phyloP scores from a whole-genome alignment of 35 echinoderm and acorn worm genomes.

The Chiridota heheva region DNA sequence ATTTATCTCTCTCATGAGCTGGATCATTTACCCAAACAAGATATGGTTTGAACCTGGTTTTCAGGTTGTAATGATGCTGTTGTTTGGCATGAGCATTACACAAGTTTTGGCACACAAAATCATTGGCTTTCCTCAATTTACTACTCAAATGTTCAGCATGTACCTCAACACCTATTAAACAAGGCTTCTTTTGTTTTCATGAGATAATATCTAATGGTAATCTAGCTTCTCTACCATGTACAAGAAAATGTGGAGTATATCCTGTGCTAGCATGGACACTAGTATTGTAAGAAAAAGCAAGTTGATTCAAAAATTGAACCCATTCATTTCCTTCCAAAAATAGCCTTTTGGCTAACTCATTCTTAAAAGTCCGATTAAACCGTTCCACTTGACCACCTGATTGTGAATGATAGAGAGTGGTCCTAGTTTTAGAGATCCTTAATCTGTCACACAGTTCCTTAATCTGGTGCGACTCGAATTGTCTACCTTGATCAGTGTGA shows the following conservation, averaged over 20 bases:
- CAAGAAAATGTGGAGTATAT: conserved; percentile 22
- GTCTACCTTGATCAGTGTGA: no score
- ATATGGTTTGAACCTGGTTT: no score
- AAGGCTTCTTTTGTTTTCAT: no score
- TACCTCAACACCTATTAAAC: no score
- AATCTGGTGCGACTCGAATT: background rate
- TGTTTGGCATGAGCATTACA: no score
- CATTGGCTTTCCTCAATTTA: no score
- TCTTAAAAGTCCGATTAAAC: conserved; percentile 27
- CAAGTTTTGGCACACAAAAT: no score
- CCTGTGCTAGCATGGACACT: conserved; percentile 12
- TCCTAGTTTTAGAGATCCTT: conserved; percentile 24
- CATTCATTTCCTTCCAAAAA: conserved; percentile 10
- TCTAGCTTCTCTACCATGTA: conserved; percentile 30
- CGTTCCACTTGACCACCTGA: conserved; percentile 35
- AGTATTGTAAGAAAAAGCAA: conserved; percentile 45
- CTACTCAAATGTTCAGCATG: no score
- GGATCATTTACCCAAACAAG: no score
- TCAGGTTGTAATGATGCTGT: no score
- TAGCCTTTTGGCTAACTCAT: conserved; percentile 29
- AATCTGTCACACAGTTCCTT: conserved; percentile 12
- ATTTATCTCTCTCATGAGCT: no score
- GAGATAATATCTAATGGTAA: conserved; percentile 19
- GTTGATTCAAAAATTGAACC: conserved; percentile 16
- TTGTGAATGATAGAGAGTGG: conserved; percentile 49